Evolutionary conservation across 2,888 invertebrate genomes (phyloP), one percentile per base, ranked within the genome.

Genomic region (Lissocephala sabroskyi): DNA sequence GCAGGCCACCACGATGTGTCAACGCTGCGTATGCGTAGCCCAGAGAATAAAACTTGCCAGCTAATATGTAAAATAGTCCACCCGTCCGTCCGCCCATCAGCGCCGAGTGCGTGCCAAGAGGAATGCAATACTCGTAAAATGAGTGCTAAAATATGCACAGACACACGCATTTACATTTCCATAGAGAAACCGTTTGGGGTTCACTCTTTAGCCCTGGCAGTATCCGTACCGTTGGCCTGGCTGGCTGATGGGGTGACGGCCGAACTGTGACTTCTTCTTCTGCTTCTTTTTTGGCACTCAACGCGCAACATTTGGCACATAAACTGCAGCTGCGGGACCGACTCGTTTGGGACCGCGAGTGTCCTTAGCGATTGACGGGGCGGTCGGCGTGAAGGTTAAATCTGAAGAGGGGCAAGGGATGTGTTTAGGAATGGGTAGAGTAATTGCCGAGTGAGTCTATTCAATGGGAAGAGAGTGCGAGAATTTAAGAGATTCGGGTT

Each of bases 71-170:
- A 35, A 35, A 40, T 14, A 40, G 39, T 41, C 40, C 36, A 30
- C 4, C n/a, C n/a, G n/a, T n/a, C n/a, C n/a, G n/a, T n/a, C n/a
- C n/a, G n/a, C n/a, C 16, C 14, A 10, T 16, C 13, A 16, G 35
- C 16, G 4, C 10, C 16, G 13, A 14, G 41, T 63, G 61, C 64
- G 59, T 63, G 61, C 59, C 49, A 52, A 63, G 13, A 56, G 52
- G 64, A 62, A 62, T 62, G 61, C 64, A 62, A 62, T 62, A 35
- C 23, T 23, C 23, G 23, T 23, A 63, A 63, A 62, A 59, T 62
- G 55, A 44, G 45, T 59, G 59, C 11, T 44, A 59, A 52, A 62
- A 64, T 62, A 62, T 62, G 64, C 61, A 45, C 64, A 62, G 59
- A 55, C 61, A 62, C 52, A 52, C 42, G 48, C 55, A 61, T 64